Evolutionary conservation across 2,113 vertebrate genomes (phyloP).

Genomic region (Saccopteryx leptura): DNA sequence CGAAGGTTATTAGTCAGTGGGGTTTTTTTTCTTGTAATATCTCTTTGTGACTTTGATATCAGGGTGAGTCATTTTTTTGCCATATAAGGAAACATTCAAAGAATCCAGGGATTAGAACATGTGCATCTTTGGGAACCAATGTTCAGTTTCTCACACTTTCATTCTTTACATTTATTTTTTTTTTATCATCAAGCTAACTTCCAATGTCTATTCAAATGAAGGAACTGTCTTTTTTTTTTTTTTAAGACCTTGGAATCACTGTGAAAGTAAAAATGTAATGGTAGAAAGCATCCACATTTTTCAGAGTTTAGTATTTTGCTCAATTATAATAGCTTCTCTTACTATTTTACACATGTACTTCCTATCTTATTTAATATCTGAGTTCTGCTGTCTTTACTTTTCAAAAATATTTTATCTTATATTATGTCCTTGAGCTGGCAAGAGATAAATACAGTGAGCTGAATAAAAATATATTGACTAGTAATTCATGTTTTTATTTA

Average conservation of each 20-base stretch:
- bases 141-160: neutral
- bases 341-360: neutral
- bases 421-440: neutral
- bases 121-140: neutral
- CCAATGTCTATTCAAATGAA: neutral
- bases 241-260: neutral
- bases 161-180: neutral
- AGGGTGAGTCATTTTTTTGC: neutral
- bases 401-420: slow-evolving; percentile 28
- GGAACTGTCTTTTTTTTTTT: slow-evolving; percentile 9
- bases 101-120: neutral
- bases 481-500: slow-evolving; percentile 32
- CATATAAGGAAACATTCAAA: neutral
- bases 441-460: neutral
- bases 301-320: neutral
- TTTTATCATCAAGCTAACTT: neutral
- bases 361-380: neutral
- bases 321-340: neutral
- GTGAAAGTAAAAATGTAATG: neutral
- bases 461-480: neutral
- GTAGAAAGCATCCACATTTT: neutral
- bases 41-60: neutral
- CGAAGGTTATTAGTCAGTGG: neutral
- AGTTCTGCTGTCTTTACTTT: neutral
- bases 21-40: neutral